A percentile compares a stretch with the other conserved stretches of the same genome.
Conservation (phyloP, 64 coral and sea anemone species). For the Montipora sp. region DNA sequence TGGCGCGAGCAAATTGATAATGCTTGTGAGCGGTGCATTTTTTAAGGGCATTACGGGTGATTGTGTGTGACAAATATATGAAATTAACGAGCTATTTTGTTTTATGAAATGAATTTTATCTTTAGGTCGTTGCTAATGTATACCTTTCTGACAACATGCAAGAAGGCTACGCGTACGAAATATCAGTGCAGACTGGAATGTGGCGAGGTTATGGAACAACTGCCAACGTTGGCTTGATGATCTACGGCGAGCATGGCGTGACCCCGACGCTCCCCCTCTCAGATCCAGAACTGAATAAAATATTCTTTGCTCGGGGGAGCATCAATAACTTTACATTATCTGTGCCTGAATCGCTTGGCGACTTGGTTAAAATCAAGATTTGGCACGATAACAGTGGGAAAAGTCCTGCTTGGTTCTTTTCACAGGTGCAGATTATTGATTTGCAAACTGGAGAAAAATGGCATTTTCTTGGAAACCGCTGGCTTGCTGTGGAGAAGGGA, state of each 20-base stretch:
- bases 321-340: slow-evolving; percentile 68
- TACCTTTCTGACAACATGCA: slow-evolving; percentile 18
- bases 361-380: slow-evolving; percentile 67
- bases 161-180: slow-evolving; percentile 59
- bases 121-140: slow-evolving; percentile 70
- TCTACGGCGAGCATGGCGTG: slow-evolving; percentile 60
- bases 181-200: slow-evolving; percentile 74
- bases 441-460: slow-evolving; percentile 60
- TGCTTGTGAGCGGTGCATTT: too few species aligned
- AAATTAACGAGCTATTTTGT: neutral
- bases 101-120: neutral
- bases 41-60: too few species aligned
- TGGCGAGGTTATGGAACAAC: slow-evolving; percentile 77
- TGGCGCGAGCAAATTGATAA: too few species aligned
- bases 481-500: slow-evolving; percentile 72
- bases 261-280: slow-evolving; percentile 38
- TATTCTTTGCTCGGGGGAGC: slow-evolving; percentile 69
- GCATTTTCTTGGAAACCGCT: slow-evolving; percentile 66
- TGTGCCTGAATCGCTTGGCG: slow-evolving; percentile 47
- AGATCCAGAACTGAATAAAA: slow-evolving; percentile 56
- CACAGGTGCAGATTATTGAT: slow-evolving; percentile 64
- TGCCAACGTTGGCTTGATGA: slow-evolving; percentile 63
- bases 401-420: slow-evolving; percentile 70
- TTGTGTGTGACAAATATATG: too few species aligned
- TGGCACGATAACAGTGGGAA: slow-evolving; percentile 73